These are phyloP conservation scores for Macrotis lagotis DNA, from an alignment of 2,113 vertebrate genomes.

Conservation along the genomic window DNA sequence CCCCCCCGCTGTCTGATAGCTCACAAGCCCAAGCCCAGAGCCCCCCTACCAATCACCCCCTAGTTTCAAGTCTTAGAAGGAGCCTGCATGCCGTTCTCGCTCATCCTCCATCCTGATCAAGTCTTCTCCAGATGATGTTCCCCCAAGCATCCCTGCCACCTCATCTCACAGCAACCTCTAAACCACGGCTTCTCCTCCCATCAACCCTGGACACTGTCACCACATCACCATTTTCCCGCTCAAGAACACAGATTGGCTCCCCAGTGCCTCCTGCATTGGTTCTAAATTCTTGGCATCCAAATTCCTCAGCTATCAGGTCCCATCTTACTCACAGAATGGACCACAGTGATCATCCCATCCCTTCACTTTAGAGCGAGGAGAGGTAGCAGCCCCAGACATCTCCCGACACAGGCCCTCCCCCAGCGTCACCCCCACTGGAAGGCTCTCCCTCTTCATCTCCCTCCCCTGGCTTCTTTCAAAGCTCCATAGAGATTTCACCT, in stretches of 20 bases:
- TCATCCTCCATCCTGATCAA: neutral
- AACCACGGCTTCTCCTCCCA: neutral
- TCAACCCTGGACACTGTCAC: neutral
- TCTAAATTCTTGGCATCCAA: neutral
- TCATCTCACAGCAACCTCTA: neutral
- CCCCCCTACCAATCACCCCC: neutral
- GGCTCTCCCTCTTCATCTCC: no score
- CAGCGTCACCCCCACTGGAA: no score
- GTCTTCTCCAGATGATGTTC: neutral
- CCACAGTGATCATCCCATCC: no score
- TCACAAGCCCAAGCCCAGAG: neutral
- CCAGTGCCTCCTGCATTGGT: conserved; percentile 10
- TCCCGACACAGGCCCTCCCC: neutral
- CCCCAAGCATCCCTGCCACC: neutral
- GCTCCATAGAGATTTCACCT: no score
- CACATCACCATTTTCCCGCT: neutral
- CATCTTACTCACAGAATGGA: neutral
- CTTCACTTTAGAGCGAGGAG: neutral
- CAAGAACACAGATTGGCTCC: neutral
- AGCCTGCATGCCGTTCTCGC: neutral
- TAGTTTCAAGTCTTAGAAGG: neutral
- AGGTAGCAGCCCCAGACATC: neutral
- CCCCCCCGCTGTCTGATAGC: neutral
- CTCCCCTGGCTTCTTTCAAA: no score
- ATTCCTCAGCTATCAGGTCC: conserved; percentile 11